Percentiles rank a stretch among this genome's conserved stretches.
Conservation (phyloP, 23 tunicate species). For the Halocynthia roretzi region DNA sequence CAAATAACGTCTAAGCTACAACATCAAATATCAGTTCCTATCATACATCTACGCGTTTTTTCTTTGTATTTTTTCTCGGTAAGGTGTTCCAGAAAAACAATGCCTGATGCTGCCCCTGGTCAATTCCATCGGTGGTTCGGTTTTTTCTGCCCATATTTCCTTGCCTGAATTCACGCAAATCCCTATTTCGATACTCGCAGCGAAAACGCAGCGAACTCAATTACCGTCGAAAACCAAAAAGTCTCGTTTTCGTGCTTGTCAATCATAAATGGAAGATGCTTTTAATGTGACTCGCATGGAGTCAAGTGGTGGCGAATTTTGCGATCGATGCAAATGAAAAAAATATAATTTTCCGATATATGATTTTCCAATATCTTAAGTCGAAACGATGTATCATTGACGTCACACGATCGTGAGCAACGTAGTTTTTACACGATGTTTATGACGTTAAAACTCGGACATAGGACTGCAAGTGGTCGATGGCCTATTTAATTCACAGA, state of each 20-base stretch:
- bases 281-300: not conserved
- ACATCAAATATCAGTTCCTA: not conserved
- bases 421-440: not conserved
- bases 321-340: not conserved
- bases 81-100: conserved; percentile 22
- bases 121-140: not conserved
- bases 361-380: not conserved
- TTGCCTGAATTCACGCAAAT: not conserved
- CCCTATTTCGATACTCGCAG: not conserved
- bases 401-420: not conserved
- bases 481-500: too few species aligned
- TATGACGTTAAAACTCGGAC: too few species aligned
- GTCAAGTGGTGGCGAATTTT: not conserved
- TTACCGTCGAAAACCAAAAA: not conserved
- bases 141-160: not conserved
- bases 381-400: not conserved
- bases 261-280: too few species aligned
- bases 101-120: not conserved
- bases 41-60: not conserved
- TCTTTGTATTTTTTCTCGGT: conserved; percentile 13
- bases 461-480: too few species aligned
- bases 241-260: not conserved
- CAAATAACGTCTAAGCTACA: too few species aligned
- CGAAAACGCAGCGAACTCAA: not conserved
- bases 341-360: not conserved